These are phyloP conservation scores for Carettochelys insculpta DNA, from an alignment of 2,113 vertebrate genomes.

Conservation along the genomic window DNA sequence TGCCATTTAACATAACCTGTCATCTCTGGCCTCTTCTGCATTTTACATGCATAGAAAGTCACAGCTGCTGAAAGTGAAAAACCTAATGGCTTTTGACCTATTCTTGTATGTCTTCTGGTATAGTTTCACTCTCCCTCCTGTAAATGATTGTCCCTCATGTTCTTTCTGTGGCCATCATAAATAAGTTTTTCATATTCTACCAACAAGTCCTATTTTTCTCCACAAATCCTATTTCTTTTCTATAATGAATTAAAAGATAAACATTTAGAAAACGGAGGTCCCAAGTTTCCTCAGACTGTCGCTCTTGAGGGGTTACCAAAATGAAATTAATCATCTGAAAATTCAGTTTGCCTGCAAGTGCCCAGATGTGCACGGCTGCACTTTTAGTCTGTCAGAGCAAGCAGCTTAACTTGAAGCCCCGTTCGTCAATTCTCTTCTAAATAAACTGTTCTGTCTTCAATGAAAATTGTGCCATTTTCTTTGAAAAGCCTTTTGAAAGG, in stretches of 20 bases:
- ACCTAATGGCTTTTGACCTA: background rate
- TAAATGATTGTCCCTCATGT: background rate
- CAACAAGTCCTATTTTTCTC: background rate
- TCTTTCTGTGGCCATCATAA: background rate
- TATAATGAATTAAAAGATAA: background rate
- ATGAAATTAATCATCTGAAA: background rate
- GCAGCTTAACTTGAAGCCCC: background rate
- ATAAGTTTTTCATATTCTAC: background rate
- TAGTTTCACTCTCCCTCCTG: background rate
- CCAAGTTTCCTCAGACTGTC: background rate
- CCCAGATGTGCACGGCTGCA: rapidly evolving
- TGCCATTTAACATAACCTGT: background rate
- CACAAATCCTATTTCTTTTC: background rate
- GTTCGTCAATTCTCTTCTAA: background rate
- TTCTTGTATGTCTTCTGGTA: background rate
- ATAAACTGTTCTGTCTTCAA: background rate
- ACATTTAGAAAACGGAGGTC: background rate
- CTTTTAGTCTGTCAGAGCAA: background rate
- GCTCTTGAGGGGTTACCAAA: background rate
- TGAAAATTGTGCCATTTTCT: background rate
- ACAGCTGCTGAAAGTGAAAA: background rate
- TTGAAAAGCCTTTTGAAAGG: background rate
- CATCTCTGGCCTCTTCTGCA: background rate
- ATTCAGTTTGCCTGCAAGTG: rapidly evolving
- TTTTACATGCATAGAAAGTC: background rate